Evolutionary conservation across 2,888 invertebrate species (phyloP), one percentile per base, ranked within the genome.

Genomic region (Spisula subtruncata): DNA sequence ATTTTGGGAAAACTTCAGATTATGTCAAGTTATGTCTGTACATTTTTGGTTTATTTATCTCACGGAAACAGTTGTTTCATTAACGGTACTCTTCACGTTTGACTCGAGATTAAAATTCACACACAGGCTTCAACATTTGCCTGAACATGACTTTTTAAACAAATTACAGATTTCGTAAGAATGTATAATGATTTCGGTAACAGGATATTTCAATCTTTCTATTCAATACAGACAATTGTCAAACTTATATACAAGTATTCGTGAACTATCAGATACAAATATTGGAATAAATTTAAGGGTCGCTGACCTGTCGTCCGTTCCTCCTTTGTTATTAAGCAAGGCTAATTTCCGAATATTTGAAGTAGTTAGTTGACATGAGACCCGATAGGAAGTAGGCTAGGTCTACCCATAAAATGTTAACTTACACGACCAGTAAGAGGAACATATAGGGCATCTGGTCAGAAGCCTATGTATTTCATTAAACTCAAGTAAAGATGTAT

Each of bases 91-190:
- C n/a, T 66, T 66, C 60, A 66, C 60, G 10, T 25, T 1, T 25
- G 10, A 25, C 25, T 25, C 25, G 20, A 8, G 25, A 10, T 66
- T 66, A 20, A 66, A 66, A 66, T 66, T 66, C 25, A n/a, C n/a
- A 25, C 25, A 66, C 20, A 25, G 10, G n/a, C 25, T 66, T 66
- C 60, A 66, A 5, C 8, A n/a, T 66, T 66, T 66, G 25, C 60
- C 12, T 66, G 25, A 66, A 66, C 60, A 66, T 66, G 60, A 66
- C 60, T 66, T 66, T 66, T 66, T 66, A 66, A 66, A 66, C 25
- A 66, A 66, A 66, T 25, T 25, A 66, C 60, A 66, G 60, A 66
- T 66, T 25, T 66, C n/a, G 25, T 12, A 66, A 66, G 60, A 66
- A 25, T 66, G 60, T 25, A 25, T n/a, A 66, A 25, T 66, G 5